Conservation (phyloP, 92 coral and sea anemone species). For the Phenganax marumi region DNA sequence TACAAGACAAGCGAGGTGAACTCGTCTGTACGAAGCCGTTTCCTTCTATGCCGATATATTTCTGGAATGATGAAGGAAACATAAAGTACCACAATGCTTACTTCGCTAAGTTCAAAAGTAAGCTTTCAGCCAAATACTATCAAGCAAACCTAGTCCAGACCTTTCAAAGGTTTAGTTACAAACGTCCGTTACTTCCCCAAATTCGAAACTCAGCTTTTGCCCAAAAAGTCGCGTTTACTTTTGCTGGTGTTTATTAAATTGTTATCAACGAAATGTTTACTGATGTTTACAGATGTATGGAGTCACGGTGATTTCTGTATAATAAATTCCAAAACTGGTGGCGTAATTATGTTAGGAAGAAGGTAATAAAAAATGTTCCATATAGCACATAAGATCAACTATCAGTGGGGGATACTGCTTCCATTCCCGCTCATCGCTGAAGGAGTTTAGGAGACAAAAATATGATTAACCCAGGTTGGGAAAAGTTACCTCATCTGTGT, state of each 20-base stretch:
- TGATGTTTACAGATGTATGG: slow-evolving; percentile 70
- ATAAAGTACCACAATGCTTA: slow-evolving; percentile 88
- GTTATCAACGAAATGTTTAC: not conserved
- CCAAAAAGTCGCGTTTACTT: no score
- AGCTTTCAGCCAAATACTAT: not conserved
- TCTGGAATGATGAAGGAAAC: slow-evolving; percentile 90
- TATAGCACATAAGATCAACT: no score
- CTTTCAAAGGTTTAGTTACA: no score
- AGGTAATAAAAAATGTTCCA: slow-evolving; percentile 53
- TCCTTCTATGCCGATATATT: slow-evolving; percentile 91
- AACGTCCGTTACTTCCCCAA: no score
- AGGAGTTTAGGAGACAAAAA: not conserved
- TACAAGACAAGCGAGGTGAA: slow-evolving; percentile 82
- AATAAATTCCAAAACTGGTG: slow-evolving; percentile 77
- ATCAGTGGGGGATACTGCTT: no score
- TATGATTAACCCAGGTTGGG: not conserved
- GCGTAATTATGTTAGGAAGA: slow-evolving; percentile 87
- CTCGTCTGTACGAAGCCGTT: slow-evolving; percentile 88
- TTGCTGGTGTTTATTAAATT: not conserved
- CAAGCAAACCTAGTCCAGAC: no score
- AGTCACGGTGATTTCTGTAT: slow-evolving; percentile 91
- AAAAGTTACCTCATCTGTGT: not conserved
- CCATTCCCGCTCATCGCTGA: no score
- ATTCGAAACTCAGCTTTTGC: no score
- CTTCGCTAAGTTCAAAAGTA: slow-evolving; percentile 80